Percentiles rank a stretch among this genome's conserved stretches.
These are phyloP conservation scores for Cirrhinus mrigala DNA, from an alignment of 2,797 vertebrate genomes.

Conservation along the genomic window DNA sequence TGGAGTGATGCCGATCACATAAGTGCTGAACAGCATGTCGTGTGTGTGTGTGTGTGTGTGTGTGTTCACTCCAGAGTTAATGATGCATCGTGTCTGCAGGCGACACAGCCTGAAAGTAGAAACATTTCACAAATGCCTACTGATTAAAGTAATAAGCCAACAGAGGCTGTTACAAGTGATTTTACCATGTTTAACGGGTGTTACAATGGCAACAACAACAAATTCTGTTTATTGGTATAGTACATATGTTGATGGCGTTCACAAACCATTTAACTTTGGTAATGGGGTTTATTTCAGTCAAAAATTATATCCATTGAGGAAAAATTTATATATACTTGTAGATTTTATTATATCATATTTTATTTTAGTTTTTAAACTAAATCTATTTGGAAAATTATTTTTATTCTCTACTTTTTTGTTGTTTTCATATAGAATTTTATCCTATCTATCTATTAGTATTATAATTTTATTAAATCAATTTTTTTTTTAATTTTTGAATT, in stretches of 20 bases:
- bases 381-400: no score
- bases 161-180: background rate
- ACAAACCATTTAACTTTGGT: background rate
- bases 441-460: no score
- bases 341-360: no score
- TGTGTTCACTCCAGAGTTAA: slow-evolving; percentile 3
- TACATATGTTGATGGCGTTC: background rate
- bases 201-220: background rate
- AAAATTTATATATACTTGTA: background rate
- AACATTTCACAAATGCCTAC: background rate
- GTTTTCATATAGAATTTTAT: no score
- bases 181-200: background rate
- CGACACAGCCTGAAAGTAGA: background rate
- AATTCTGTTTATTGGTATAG: background rate
- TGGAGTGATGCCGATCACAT: slow-evolving; percentile 17
- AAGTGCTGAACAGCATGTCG: slow-evolving; percentile 1
- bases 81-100: slow-evolving; percentile 17
- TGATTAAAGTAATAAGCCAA: background rate
- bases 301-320: background rate
- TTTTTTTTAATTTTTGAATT: no score
- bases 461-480: no score
- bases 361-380: no score
- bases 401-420: no score
- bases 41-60: background rate
- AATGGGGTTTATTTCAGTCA: background rate